These are phyloP conservation scores for Orgyia antiqua DNA, from an alignment of 2,888 invertebrate species.

Conservation along the genomic window DNA sequence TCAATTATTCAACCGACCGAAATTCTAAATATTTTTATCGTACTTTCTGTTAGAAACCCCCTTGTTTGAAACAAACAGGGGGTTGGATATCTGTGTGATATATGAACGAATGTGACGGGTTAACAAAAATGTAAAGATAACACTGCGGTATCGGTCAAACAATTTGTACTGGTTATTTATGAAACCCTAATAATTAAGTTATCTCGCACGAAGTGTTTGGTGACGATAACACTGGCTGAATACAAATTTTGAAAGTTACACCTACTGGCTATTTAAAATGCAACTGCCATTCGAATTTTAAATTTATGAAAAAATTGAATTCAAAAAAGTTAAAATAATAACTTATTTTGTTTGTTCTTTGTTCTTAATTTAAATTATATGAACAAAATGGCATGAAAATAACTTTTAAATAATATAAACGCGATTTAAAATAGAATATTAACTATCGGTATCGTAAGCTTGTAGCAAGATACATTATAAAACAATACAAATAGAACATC, in stretches of 20 bases:
- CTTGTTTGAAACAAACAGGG: conserved; percentile 12
- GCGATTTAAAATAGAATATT: no score
- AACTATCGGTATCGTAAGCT: no score
- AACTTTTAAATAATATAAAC: no score
- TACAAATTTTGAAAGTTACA: not conserved
- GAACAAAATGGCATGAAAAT: no score
- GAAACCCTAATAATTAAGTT: conserved; percentile 43
- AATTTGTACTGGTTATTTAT: conserved; percentile 58
- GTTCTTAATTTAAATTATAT: no score
- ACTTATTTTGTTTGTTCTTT: no score
- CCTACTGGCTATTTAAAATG: conserved; percentile 1
- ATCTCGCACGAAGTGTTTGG: conserved; percentile 28
- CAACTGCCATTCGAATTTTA: not conserved
- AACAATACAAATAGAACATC: conserved; percentile 14
- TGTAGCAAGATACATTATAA: conserved; percentile 8
- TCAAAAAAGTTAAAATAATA: no score
- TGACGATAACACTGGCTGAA: conserved; percentile 5
- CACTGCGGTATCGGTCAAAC: conserved; percentile 33
- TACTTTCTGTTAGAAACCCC: no score
- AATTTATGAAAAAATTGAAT: no score
- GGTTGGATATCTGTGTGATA: conserved; percentile 41
- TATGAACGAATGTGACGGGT: conserved; percentile 35
- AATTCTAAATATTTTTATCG: no score
- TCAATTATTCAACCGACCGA: no score
- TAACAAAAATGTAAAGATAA: conserved; percentile 51